phyloP scores from a whole-genome alignment of 2,888 invertebrate species.

The Drosophila barbarae region DNA sequence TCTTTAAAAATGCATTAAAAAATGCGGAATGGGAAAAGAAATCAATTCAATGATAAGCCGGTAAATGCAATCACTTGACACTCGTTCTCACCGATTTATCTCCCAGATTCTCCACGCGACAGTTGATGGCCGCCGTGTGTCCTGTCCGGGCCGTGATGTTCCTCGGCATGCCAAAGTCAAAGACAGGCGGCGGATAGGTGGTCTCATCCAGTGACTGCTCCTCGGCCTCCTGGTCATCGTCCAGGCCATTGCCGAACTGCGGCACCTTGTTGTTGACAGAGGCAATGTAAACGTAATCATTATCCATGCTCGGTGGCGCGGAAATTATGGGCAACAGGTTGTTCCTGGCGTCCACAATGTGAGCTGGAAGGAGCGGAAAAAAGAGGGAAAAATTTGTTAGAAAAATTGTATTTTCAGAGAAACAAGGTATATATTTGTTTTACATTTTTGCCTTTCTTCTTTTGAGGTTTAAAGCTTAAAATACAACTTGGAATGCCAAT shows the following conservation, averaged over 20 bases:
- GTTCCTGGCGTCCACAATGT: conserved; percentile 42
- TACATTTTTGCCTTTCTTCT: no score
- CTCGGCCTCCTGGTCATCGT: conserved; percentile 47
- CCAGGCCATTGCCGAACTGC: conserved; percentile 59
- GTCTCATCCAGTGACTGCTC: conserved; percentile 55
- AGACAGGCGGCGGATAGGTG: conserved; percentile 83
- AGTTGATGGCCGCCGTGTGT: conserved; percentile 92
- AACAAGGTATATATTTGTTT: background rate
- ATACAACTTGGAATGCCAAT: no score
- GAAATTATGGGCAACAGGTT: conserved; percentile 63
- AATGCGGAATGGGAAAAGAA: background rate
- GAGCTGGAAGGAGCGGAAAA: conserved; percentile 20
- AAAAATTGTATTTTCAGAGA: background rate
- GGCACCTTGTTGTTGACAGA: conserved; percentile 59
- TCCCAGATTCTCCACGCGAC: conserved; percentile 91
- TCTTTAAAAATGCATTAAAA: conserved; percentile 50
- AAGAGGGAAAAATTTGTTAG: background rate
- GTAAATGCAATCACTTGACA: conserved; percentile 32
- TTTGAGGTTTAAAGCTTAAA: background rate
- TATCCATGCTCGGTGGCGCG: conserved; percentile 37
- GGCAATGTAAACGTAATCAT: conserved; percentile 68
- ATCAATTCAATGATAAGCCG: conserved; percentile 30
- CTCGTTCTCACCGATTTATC: conserved; percentile 87
- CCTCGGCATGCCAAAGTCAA: conserved; percentile 90
- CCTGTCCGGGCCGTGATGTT: conserved; percentile 93